Base-by-base conservation (phyloP, 1,140 invertebrate genomes). In the Drosophila fuyamai region DNA sequence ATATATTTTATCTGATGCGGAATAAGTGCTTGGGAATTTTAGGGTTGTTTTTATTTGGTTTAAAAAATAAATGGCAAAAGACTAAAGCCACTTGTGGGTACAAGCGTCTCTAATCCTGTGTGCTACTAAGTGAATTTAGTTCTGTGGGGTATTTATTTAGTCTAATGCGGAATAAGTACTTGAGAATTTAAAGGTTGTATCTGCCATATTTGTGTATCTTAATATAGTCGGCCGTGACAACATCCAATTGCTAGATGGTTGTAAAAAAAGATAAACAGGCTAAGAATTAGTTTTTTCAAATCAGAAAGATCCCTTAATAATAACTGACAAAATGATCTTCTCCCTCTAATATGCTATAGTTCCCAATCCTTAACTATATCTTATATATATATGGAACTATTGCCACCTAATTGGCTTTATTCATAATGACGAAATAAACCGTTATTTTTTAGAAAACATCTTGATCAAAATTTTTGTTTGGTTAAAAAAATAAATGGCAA, bases 391-490 rank as follows among this genome's bases (percentile, higher is more conserved):
- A 48, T 18, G 35, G 72, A 75, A 56, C 47, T 63, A 74, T 48
- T 58, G 72, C 53, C 72, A 75, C 59, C 44, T 51, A 63, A 63
- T 54, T 75, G 70, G 70, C 74, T 75, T 74, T 63, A 55, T 75
- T 74, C 44, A 63, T 56, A 51, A 75, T 74, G 58, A 70, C 70
- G 74, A 75, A 75, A 55, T 43, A 56, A 74, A 63, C 40, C 9
- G n/a, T n/a, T 47, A 63, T 75, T 75, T 23, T 23, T 74, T 72
- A 60, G 58, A 71, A 58, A 38, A 14, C 35, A 38, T 18, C 9
- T 36, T n/a, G 29, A 32, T 5, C 6, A 5, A 16, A 54, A 1
- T 23, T 23, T 23, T 23, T 23, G 1, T 23, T 23, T 10, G 10
- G 12, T 12, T 16, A 4, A 35, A 5, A 16, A 54, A n/a, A 40